Evolutionary conservation across 1,140 invertebrate species (phyloP), one percentile per base, ranked within the genome.

Genomic region (Lerema accius): DNA sequence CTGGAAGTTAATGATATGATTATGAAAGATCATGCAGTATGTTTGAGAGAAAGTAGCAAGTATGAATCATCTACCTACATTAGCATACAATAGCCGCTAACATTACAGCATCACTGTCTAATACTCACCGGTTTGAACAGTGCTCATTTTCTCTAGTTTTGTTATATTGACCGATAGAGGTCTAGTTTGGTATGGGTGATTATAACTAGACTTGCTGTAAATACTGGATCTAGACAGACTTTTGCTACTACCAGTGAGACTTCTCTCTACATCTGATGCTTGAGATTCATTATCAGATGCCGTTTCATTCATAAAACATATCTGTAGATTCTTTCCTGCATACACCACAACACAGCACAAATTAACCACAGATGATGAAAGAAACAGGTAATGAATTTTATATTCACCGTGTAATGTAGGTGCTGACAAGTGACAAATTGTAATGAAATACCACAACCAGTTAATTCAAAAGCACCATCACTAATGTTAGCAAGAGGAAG

Each of bases 261-360:
- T 89, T 84, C 76, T 90, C 67, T 96, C 95, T 59, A 92, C 91
- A 67, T 96, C 95, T 26, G 94, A 95, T 46, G 91, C 92, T 35
- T 94, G 94, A 48, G 95, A 95, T 82, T 96, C 95, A 65, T 93
- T 95, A 76, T 97, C 96, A 45, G 96, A 97, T 11, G 95, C 95
- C 42, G 96, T 96, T 80, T 98, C 97, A 86, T 98, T 98, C 96
- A 98, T 96, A 88, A 98, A 98, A 92, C 97, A 97, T 73, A 98
- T 97, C 92, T 98, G 97, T 11, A 98, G 93, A 91, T 98, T 98
- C 94, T 96, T 97, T 55, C 96, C 95, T 96, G 86, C 37, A 91
- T 73, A 78, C 78, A 80, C 86, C 84, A 82, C 62, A 90, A 84
- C 78, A 73, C 48, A 66, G 49, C 66, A 81, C 69, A 63, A 70